Conservation (phyloP, 2,113 vertebrate species). For the Australoheros scitulus region DNA sequence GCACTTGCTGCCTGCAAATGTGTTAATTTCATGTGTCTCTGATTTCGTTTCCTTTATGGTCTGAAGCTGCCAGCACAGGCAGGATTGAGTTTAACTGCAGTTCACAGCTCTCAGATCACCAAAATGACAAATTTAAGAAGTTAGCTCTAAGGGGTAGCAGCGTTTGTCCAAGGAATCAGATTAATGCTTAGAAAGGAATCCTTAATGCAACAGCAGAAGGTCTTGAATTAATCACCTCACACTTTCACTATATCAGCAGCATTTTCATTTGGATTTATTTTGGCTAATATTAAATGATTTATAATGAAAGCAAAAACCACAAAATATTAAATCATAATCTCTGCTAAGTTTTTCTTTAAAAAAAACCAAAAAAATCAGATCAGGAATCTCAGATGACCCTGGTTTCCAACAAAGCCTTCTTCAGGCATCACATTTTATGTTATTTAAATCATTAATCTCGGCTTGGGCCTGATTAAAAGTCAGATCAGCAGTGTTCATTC, state of each 20-base stretch:
- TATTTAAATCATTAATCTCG: not conserved
- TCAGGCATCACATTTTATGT: not conserved
- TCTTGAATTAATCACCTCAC: not conserved
- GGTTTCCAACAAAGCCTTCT: not conserved
- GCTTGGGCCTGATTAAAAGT: conserved; percentile 29
- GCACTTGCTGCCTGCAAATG: conserved; percentile 16
- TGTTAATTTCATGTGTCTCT: conserved; percentile 17
- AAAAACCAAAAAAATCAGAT: too few relatives aligned
- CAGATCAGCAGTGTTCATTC: not conserved
- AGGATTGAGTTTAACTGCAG: not conserved
- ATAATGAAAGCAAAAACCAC: not conserved
- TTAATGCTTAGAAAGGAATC: not conserved
- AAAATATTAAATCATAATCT: not conserved
- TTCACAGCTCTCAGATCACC: not conserved
- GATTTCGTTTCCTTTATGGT: not conserved
- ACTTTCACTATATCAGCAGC: not conserved
- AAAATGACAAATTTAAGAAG: not conserved
- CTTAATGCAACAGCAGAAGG: not conserved
- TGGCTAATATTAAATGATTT: not conserved
- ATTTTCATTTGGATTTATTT: not conserved
- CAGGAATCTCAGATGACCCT: not conserved
- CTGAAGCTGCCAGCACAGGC: not conserved
- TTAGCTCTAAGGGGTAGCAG: not conserved
- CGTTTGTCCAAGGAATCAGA: not conserved
- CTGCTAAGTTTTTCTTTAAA: not conserved